These are phyloP conservation scores for Notospermus geniculatus DNA, from an alignment of 1,140 invertebrate species.

Conservation along the genomic window DNA sequence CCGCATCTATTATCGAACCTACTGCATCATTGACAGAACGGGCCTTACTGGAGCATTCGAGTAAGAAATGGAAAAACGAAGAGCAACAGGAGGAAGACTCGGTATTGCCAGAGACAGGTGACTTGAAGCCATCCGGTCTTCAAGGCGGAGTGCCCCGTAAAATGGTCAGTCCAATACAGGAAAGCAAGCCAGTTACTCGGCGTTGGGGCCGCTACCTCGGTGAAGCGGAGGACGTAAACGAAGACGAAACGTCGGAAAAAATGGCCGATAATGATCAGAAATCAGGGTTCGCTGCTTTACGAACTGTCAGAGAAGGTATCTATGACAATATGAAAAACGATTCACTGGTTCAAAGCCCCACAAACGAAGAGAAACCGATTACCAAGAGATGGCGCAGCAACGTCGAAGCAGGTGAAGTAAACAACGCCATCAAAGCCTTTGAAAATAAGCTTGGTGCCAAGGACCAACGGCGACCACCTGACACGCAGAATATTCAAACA, in stretches of 20 bases:
- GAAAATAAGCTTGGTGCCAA: not conserved
- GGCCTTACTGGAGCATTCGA: constrained; percentile 15
- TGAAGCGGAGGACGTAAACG: not conserved
- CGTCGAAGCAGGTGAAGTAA: not conserved
- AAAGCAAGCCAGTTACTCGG: not conserved
- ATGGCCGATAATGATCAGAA: not conserved
- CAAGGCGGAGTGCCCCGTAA: not conserved
- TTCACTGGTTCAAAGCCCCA: too few relatives aligned
- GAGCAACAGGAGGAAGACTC: constrained; percentile 11
- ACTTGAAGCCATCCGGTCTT: not conserved
- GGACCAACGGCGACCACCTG: not conserved
- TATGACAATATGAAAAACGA: not conserved
- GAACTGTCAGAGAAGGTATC: too few relatives aligned
- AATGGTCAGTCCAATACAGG: not conserved
- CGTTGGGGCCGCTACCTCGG: not conserved
- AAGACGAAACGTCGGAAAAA: not conserved
- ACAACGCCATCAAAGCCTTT: not conserved
- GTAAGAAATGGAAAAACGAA: constrained; percentile 7
- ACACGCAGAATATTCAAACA: not conserved
- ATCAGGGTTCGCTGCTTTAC: not conserved
- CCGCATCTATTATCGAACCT: not conserved
- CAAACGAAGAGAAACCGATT: constrained; percentile 1
- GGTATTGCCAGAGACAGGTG: not conserved
- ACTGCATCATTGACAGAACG: constrained; percentile 6
- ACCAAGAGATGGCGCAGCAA: not conserved